Base-by-base conservation (phyloP, 2,888 invertebrate genomes). In the Amphimallon solstitiale region DNA sequence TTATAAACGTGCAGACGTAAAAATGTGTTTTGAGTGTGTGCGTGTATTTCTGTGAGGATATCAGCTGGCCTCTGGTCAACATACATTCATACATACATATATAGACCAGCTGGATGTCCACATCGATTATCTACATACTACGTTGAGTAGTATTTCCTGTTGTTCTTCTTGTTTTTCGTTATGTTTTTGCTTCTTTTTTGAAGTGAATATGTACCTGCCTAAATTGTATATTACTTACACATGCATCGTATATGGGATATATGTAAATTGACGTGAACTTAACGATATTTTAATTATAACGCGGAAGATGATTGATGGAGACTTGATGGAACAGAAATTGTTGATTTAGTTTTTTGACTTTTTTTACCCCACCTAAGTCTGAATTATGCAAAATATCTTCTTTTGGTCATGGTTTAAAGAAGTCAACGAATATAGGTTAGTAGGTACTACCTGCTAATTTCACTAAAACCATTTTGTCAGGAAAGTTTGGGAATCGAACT, bases 271-370 rank as follows among this genome's bases (percentile, higher is more conserved):
- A 76, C 72, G 74, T 72, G 73, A 67, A 75, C 72, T 70, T 78
- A 77, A 78, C 72, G 78, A 76, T 77, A 75, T 76, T 77, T 77
- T 78, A 77, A 78, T 78, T 77, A 76, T 73, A 73, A 75, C 67
- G 65, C 65, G 59, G 34, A 35, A 65, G 68, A 71, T 77, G 77
- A 75, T 75, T 77, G 74, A 76, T 77, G 75, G 61, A 29, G 15
- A 49, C 38, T 40, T 63, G 40, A 71, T 70, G 66, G 48, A 63
- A 5, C 43, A 43, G 43, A 34, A 59, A 59, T 23, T 64, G 69
- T 59, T 60, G 67, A 62, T 68, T 68, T 52, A 17, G 29, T 48
- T 52, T 52, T 52, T 23, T 37, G 40, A 52, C 29, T 14, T 61
- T 51, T 51, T 19, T 15, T 45, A 51, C 23, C 48, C 67, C 43